phyloP scores from a whole-genome alignment of 1,140 invertebrate genomes.

The Octopus sinensis region DNA sequence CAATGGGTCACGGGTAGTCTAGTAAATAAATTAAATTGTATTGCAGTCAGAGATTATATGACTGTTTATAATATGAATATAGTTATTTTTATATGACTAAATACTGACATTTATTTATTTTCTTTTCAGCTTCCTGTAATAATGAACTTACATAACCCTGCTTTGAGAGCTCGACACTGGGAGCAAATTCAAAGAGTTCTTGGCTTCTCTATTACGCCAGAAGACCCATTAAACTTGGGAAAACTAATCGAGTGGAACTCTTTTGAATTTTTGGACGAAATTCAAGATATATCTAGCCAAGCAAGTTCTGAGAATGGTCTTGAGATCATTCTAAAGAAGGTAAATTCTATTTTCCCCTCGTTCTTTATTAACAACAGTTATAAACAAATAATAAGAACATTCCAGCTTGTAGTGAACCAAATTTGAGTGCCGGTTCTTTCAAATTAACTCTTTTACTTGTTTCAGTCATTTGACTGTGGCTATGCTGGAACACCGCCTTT shows the following conservation, averaged over 20 bases:
- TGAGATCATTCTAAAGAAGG: neutral
- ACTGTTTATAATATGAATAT: neutral
- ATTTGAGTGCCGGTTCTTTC: too few species aligned
- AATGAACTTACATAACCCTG: slow-evolving; percentile 54
- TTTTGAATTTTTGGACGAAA: neutral
- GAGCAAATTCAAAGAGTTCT: slow-evolving; percentile 52
- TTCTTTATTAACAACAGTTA: too few species aligned
- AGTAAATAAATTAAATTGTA: neutral
- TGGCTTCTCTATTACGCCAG: slow-evolving; percentile 22
- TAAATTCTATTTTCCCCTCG: neutral
- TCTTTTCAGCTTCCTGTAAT: slow-evolving; percentile 48
- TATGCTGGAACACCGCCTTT: too few species aligned
- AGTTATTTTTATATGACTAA: neutral
- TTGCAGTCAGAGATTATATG: neutral
- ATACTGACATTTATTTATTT: neutral
- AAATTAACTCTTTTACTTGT: too few species aligned
- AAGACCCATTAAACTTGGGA: neutral
- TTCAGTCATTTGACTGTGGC: too few species aligned
- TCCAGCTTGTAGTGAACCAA: too few species aligned
- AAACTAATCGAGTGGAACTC: neutral
- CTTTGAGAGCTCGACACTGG: slow-evolving; percentile 53
- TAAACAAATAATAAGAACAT: too few species aligned
- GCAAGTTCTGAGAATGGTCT: neutral
- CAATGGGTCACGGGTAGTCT: too few species aligned
- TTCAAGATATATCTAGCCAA: neutral